Percentiles rank a stretch among this genome's conserved stretches.
These are phyloP conservation scores for Rapana venosa DNA, from an alignment of 2,888 invertebrate species.

Conservation along the genomic window DNA sequence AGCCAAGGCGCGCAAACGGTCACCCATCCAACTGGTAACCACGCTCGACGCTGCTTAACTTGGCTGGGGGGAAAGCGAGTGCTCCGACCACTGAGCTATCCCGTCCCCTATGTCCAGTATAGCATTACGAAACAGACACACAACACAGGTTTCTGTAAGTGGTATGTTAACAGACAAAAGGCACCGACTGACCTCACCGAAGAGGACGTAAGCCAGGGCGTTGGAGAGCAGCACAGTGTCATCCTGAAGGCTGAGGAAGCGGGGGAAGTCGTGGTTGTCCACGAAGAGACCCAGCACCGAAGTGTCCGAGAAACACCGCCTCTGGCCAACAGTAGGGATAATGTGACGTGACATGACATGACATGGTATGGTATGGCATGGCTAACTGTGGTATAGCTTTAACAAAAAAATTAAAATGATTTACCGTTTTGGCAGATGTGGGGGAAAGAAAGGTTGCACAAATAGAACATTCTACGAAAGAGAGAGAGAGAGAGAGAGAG, in stretches of 20 bases:
- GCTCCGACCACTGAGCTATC: no score
- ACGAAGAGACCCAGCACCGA: slow-evolving; percentile 56
- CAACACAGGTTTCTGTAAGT: no score
- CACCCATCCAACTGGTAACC: no score
- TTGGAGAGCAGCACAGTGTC: slow-evolving; percentile 56
- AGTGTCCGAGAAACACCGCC: slow-evolving; percentile 52
- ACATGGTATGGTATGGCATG: no score
- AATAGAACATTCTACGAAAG: neutral
- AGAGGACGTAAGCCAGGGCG: slow-evolving; percentile 54
- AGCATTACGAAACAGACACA: no score
- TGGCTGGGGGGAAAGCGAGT: no score
- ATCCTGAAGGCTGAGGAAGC: slow-evolving; percentile 53
- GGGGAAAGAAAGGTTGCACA: neutral
- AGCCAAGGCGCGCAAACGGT: no score
- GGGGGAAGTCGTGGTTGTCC: slow-evolving; percentile 62
- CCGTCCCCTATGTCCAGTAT: no score
- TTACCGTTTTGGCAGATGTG: neutral
- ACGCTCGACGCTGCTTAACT: no score
- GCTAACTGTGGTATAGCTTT: no score
- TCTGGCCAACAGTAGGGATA: slow-evolving; percentile 35
- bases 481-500: neutral
- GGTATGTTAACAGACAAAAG: neutral
- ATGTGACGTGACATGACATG: neutral
- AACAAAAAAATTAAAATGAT: no score
- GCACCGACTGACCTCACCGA: slow-evolving; percentile 46